Evolutionary conservation across 2,113 vertebrate species (phyloP), one percentile per base, ranked within the genome.

Genomic region (Todiramphus chloris): DNA sequence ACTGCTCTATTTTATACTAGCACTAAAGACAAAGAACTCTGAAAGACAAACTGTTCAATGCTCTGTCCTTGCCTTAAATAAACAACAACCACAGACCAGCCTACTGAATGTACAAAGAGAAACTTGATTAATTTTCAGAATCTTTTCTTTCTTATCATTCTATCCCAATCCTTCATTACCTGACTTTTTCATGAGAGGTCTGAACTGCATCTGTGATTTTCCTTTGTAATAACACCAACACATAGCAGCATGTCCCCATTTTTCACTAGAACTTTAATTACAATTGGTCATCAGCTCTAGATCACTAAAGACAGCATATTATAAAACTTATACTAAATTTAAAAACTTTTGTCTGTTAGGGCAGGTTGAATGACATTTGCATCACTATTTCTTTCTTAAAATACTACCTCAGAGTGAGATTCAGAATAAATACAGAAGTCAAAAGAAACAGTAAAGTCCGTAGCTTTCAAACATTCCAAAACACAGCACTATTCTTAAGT

Each of bases 381-480:
- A 5, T 55, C 44, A 43, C 6, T 56, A 28, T 31, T 48, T 56
- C 1, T 62, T 68, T 51, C 63, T 41, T 59, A 68, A 87, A 83
- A 35, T 59, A 43, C 70, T 80, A 55, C 23, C 15, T 69, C 37
- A 39, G 7, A 58, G 3, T 50, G 44, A 77, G 28, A 35, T 41
- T 51, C 37, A 67, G 20, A 48, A 39, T 46, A 11, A 69, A 53
- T 19, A 46, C 4, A 68, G 21, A 92, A 37, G 3, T 28, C 70
- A 37, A 63, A 74, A 16, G 31, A 64, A 77, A 66, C 6, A 43
- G 19, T 10, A 58, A 48, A 13, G 1, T 16, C 28, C 0, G 0
- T 33, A 24, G 4, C 20, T 93, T 83, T 76, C 44, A 50, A 37
- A 63, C 10, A 14, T 39, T 81, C 3, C 6, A 63, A 19, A 24